phyloP scores from a whole-genome alignment of 1,140 invertebrate genomes.

The Zaprionus gabonicus region DNA sequence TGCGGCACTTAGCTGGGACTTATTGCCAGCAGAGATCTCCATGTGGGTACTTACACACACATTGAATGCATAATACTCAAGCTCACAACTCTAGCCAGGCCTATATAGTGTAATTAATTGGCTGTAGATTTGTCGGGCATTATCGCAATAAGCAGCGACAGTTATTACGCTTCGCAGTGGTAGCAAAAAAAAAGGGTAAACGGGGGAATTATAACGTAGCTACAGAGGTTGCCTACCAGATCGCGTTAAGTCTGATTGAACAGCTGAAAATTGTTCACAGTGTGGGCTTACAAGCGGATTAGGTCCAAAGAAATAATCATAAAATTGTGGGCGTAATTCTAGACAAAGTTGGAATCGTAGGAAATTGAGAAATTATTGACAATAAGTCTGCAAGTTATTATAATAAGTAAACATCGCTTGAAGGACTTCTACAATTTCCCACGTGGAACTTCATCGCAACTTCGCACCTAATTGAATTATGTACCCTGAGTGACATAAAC shows the following conservation, averaged over 20 bases:
- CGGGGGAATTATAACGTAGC: slow-evolving; percentile 5
- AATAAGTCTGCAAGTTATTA: neutral
- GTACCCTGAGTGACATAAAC: slow-evolving; percentile 59
- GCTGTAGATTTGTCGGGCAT: slow-evolving; percentile 64
- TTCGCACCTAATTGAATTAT: slow-evolving; percentile 71
- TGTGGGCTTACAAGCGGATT: slow-evolving; percentile 23
- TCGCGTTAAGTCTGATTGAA: slow-evolving; percentile 23
- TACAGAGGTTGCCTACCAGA: neutral
- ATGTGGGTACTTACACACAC: slow-evolving; percentile 53
- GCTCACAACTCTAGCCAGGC: slow-evolving; percentile 24
- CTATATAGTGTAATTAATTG: slow-evolving; percentile 63
- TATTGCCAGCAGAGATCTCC: slow-evolving; percentile 62
- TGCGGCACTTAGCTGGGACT: slow-evolving; percentile 67
- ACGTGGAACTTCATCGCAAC: slow-evolving; percentile 1
- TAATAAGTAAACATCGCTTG: no score
- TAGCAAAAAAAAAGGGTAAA: slow-evolving; percentile 12
- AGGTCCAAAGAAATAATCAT: neutral
- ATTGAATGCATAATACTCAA: slow-evolving; percentile 21
- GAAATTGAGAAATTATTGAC: neutral
- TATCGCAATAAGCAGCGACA: slow-evolving; percentile 53
- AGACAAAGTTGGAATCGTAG: neutral
- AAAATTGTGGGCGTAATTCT: neutral
- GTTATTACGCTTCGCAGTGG: slow-evolving; percentile 22
- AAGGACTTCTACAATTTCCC: neutral
- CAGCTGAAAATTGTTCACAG: slow-evolving; percentile 24